Evolutionary conservation across 2,797 vertebrate genomes (phyloP).

Genomic region (Austrolebias charrua): DNA sequence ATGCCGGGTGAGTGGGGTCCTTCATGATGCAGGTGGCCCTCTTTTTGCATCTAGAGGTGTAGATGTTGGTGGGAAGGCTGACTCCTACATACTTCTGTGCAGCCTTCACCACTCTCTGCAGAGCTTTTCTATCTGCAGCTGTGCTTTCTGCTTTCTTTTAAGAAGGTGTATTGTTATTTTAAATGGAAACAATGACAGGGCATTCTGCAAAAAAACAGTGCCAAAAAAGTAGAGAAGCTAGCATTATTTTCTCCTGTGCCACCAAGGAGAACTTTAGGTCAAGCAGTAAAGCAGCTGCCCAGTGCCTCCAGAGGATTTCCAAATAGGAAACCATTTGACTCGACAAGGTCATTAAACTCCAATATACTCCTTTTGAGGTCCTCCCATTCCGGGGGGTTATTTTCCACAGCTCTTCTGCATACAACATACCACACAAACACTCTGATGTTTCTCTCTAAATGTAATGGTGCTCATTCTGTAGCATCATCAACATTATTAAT

Average conservation of each 20-base stretch:
- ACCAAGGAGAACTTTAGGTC: constrained; percentile 49
- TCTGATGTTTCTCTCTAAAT: constrained; percentile 17
- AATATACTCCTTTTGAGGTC: constrained; percentile 65
- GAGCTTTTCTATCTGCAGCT: too few species aligned
- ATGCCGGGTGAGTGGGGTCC: too few species aligned
- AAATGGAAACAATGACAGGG: constrained; percentile 4
- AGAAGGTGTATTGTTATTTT: too few species aligned
- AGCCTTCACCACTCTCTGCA: too few species aligned
- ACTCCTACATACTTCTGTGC: too few species aligned
- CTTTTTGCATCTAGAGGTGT: too few species aligned
- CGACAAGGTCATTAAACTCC: constrained; percentile 74
- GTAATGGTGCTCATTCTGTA: constrained; percentile 23
- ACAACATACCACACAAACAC: constrained; percentile 8
- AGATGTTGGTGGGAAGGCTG: too few species aligned
- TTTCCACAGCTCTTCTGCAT: constrained; percentile 36
- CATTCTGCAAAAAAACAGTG: constrained; percentile 45
- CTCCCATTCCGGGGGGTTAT: constrained; percentile 37
- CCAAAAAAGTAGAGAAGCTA: constrained; percentile 21
- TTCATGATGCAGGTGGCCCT: too few species aligned
- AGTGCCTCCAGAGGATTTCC: constrained; percentile 52
- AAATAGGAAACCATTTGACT: constrained; percentile 62
- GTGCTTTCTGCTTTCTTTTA: too few species aligned
- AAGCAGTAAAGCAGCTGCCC: constrained; percentile 38
- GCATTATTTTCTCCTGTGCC: constrained; percentile 5
- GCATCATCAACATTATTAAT: constrained; percentile 57